Conservation (phyloP, 2,113 vertebrate genomes). For the Malurus elegans region DNA sequence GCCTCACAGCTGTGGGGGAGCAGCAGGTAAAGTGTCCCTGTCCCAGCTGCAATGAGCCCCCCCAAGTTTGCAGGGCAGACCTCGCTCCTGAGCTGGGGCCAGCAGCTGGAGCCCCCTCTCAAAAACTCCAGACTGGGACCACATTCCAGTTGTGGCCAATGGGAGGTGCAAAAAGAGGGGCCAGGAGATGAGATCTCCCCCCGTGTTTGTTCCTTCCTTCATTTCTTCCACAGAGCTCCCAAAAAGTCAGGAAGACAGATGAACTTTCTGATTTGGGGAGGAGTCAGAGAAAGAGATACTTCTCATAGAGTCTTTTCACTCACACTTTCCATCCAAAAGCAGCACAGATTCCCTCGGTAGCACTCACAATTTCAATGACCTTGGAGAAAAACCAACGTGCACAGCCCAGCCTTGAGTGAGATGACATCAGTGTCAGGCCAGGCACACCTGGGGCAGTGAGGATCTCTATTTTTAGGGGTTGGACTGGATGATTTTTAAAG, state of each 20-base stretch:
- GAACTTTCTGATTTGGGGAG: background rate
- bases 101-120: background rate
- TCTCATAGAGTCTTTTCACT: background rate
- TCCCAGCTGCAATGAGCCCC: background rate
- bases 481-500: background rate
- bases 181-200: background rate
- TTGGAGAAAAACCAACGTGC: background rate
- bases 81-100: background rate
- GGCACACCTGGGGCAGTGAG: background rate
- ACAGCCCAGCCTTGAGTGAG: background rate
- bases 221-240: background rate
- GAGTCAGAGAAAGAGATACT: background rate
- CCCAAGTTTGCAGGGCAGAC: background rate
- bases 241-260: background rate
- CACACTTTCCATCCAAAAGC: background rate
- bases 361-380: background rate
- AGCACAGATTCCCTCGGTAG: background rate
- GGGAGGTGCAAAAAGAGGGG: background rate
- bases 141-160: background rate
- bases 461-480: background rate
- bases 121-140: background rate
- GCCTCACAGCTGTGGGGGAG: accelerated
- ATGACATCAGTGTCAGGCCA: background rate
- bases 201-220: background rate
- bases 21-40: background rate